These are phyloP conservation scores for Sebastes elongatus DNA, from an alignment of 2,797 vertebrate genomes.

Conservation along the genomic window DNA sequence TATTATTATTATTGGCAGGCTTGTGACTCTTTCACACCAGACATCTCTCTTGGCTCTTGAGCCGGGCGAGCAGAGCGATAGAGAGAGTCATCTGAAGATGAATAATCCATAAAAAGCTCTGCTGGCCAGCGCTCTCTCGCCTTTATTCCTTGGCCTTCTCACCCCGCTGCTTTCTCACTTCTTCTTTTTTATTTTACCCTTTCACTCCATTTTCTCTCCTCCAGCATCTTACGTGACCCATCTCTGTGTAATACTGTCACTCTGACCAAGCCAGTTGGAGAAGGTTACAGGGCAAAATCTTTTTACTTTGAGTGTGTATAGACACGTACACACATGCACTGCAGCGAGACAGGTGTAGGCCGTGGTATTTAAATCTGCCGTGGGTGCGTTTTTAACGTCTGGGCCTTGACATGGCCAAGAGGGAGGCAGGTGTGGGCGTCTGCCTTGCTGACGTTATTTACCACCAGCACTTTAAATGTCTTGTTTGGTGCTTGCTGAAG, in stretches of 20 bases:
- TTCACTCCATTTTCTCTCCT: background rate
- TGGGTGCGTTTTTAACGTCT: conserved; percentile 14
- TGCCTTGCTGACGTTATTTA: background rate
- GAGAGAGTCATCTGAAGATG: conserved; percentile 41
- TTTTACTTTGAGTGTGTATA: background rate
- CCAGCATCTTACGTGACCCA: conserved; percentile 10
- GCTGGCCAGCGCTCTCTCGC: conserved; percentile 11
- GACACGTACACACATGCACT: background rate
- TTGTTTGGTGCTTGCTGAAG: background rate
- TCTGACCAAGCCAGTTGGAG: background rate
- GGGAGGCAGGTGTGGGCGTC: conserved; percentile 1
- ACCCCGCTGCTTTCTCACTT: conserved; percentile 7
- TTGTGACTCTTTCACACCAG: conserved; percentile 16
- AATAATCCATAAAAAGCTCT: conserved; percentile 63
- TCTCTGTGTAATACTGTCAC: conserved; percentile 9
- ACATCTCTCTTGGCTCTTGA: conserved; percentile 6
- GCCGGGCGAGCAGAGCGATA: background rate
- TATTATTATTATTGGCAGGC: background rate
- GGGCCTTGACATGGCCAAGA: background rate
- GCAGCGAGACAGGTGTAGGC: background rate
- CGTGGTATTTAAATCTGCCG: conserved; percentile 19
- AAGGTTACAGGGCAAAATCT: conserved; percentile 22
- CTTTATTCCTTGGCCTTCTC: conserved; percentile 28
- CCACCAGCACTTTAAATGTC: background rate
- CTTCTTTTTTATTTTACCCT: background rate